Evolutionary conservation across 2,113 vertebrate species (phyloP), one percentile per base, ranked within the genome.

Genomic region (Dicentrarchus labrax): DNA sequence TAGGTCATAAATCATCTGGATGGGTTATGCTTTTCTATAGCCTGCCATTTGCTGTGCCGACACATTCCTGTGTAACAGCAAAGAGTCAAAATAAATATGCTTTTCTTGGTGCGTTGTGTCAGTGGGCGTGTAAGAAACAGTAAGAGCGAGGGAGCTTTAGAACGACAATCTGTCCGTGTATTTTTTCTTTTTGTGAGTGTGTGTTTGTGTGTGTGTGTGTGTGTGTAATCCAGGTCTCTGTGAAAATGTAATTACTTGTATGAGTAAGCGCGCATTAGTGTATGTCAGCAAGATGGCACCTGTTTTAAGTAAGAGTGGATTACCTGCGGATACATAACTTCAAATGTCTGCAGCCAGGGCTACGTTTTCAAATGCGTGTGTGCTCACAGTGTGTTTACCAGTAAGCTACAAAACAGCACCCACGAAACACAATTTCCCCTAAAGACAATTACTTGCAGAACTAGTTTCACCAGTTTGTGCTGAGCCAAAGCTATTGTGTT

Each of bases 221-320:
- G 56, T 38, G 43, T 59, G 59, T 92, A 88, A 90, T 94, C 89
- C 91, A 81, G 85, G 86, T 86, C 80, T 90, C 80, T 77, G 82
- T 88, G 82, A 90, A 93, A 93, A 91, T 91, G 90, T 91, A 92
- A 94, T 94, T 92, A 93, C 90, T 88, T 91, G 91, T 94, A 84
- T 93, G 94, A 94, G 88, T 91, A 93, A 93, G 92, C 80, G 57
- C 51, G 89, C 89, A 92, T 88, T 91, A 90, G 89, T 91, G 89
- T 89, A 90, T 85, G 89, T 90, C 87, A 91, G 91, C 86, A 86
- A 78, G 83, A 92, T 81, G 88, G 87, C 88, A 84, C 84, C 86
- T 87, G 92, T 89, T 92, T 86, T 88, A 91, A 91, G 90, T 79
- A 70, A 88, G 85, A 92, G 73, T 86, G 89, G 88, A 93, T 93